Evolutionary conservation across 2,113 vertebrate genomes (phyloP).

Genomic region (Columba livia): DNA sequence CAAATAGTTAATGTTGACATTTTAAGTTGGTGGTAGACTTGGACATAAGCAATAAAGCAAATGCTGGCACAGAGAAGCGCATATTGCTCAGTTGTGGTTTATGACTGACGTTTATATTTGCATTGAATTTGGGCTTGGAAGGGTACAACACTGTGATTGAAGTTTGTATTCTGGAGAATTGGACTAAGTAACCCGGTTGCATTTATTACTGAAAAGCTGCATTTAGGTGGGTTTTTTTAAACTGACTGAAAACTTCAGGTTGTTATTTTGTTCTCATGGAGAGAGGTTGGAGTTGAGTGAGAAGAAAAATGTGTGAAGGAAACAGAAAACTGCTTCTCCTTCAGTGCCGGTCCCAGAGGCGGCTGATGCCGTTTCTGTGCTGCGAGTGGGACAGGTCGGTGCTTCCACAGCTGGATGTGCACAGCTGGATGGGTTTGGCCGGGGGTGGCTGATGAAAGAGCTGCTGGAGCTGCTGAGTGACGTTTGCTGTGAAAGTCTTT

Average conservation of each 20-base stretch:
- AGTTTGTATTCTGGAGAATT: background rate
- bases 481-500: constrained; percentile 13
- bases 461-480: background rate
- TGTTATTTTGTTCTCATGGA: background rate
- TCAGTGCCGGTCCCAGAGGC: constrained; percentile 1
- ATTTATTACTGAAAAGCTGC: background rate
- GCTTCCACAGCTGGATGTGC: background rate
- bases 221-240: background rate
- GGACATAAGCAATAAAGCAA: background rate
- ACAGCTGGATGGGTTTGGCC: constrained; percentile 13
- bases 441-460: constrained; percentile 38
- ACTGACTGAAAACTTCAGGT: background rate
- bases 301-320: background rate
- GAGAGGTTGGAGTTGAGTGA: background rate
- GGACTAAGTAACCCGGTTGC: background rate
- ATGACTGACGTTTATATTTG: background rate
- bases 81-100: background rate
- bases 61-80: background rate
- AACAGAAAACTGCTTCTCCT: background rate
- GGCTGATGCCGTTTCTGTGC: background rate
- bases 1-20: background rate
- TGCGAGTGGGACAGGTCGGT: background rate
- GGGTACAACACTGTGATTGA: background rate
- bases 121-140: background rate
- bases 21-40: background rate